Conservation (phyloP, 2,797 vertebrate species). For the Oreochromis mossambicus region DNA sequence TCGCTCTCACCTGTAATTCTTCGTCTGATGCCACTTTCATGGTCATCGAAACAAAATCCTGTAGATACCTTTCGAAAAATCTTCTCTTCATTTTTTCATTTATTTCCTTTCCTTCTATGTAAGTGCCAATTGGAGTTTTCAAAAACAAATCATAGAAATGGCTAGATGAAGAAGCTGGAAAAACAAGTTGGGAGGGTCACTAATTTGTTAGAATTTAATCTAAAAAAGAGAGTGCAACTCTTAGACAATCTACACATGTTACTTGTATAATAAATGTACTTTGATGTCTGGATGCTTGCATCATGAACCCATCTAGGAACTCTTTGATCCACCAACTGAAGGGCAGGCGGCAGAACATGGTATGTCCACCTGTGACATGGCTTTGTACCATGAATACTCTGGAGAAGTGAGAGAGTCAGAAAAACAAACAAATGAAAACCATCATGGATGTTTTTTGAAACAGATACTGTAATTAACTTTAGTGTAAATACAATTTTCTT, state of each 20-base stretch:
- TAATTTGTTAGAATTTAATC: not conserved
- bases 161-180: too few relatives aligned
- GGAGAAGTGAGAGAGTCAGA: not conserved
- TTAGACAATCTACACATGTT: not conserved
- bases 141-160: too few relatives aligned
- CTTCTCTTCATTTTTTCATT: not conserved
- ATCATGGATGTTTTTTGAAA: not conserved
- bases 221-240: not conserved
- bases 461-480: not conserved
- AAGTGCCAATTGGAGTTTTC: too few relatives aligned
- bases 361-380: not conserved
- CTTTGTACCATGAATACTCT: constrained; percentile 27
- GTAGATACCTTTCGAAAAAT: constrained; percentile 18
- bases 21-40: constrained; percentile 21
- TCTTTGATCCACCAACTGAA: constrained; percentile 85
- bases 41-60: constrained; percentile 31
- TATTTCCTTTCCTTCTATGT: not conserved
- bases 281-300: constrained; percentile 16
- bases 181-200: not conserved
- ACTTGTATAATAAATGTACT: not conserved
- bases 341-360: constrained; percentile 57
- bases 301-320: constrained; percentile 78
- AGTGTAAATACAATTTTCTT: not conserved
- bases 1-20: constrained; percentile 10
- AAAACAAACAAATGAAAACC: not conserved